Evolutionary conservation across 2,113 vertebrate genomes (phyloP).

Genomic region (Rhinopomastus cyanomelas): DNA sequence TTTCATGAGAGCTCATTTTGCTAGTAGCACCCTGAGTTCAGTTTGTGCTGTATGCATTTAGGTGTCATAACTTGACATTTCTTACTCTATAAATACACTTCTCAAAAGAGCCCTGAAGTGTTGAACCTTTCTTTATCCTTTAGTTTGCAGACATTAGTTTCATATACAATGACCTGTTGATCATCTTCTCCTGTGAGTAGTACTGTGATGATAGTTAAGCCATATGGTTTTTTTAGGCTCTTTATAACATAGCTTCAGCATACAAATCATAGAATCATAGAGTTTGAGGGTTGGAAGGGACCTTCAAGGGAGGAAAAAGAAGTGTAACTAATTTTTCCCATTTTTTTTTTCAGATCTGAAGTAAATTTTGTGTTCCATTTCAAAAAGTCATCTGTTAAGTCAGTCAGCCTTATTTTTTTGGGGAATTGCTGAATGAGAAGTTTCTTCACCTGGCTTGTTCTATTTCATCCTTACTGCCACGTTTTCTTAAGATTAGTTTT

Average conservation of each 20-base stretch:
- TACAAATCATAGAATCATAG: too few species aligned
- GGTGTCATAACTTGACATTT: neutral
- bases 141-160: neutral
- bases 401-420: neutral
- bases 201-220: neutral
- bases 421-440: neutral
- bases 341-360: neutral
- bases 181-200: neutral
- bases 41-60: neutral
- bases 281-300: too few species aligned
- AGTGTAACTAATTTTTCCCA: neutral
- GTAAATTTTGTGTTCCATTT: neutral
- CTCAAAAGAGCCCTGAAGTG: neutral
- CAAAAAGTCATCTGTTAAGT: neutral
- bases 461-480: neutral
- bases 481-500: neutral
- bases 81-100: neutral
- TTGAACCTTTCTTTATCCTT: neutral
- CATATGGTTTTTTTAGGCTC: neutral
- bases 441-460: neutral
- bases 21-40: neutral
- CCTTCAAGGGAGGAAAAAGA: neutral
- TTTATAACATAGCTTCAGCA: neutral
- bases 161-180: neutral
- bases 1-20: accelerated